Percentiles rank a stretch among this genome's conserved stretches.
These are phyloP conservation scores for Leptopterna dolabrata DNA, from an alignment of 2,888 invertebrate genomes.

Conservation along the genomic window DNA sequence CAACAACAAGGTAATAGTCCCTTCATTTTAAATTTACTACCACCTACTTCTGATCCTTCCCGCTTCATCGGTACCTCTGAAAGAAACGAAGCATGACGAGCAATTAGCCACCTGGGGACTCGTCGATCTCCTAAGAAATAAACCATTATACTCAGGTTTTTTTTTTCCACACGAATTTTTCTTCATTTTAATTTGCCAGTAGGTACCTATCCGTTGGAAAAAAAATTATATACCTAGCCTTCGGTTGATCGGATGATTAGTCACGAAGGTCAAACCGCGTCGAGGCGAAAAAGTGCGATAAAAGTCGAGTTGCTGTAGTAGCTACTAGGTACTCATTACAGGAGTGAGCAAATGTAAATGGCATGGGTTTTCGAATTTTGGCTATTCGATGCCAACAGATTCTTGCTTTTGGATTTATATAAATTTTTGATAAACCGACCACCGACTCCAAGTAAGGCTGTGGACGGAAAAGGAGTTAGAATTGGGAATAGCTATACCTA, in stretches of 20 bases:
- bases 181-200: neutral
- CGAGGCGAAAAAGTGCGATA: too few species aligned
- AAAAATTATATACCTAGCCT: slow-evolving; percentile 22
- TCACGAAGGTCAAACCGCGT: slow-evolving; percentile 4
- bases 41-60: neutral
- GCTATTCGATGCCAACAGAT: too few species aligned
- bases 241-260: slow-evolving; percentile 16
- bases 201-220: neutral
- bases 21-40: too few species aligned
- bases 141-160: neutral
- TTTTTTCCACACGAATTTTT: neutral
- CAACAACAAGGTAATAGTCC: neutral
- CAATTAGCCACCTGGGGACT: neutral
- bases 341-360: too few species aligned
- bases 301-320: too few species aligned
- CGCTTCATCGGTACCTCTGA: neutral
- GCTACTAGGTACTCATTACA: too few species aligned
- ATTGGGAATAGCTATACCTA: too few species aligned
- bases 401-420: too few species aligned
- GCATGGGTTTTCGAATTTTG: too few species aligned
- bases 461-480: too few species aligned
- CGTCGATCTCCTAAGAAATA: neutral
- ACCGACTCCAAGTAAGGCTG: too few species aligned
- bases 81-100: neutral
- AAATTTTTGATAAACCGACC: too few species aligned